Evolutionary conservation across 2,888 invertebrate species (phyloP).

Genomic region (Epiblema foenella): DNA sequence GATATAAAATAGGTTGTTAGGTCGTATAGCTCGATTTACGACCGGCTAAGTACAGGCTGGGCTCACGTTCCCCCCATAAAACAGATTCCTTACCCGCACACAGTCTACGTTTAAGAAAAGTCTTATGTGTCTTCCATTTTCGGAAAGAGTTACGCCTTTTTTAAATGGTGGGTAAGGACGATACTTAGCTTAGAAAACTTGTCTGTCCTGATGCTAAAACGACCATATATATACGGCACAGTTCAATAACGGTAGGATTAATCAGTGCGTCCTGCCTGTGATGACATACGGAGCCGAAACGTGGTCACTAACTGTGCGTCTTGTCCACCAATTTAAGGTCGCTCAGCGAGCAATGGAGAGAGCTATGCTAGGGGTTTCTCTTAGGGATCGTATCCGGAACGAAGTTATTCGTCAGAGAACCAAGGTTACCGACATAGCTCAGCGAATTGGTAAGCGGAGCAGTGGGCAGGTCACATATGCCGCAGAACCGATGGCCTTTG

Average conservation of each 20-base stretch:
- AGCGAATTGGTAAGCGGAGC: no score
- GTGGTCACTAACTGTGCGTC: no score
- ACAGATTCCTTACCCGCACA: conserved; percentile 53
- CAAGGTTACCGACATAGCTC: no score
- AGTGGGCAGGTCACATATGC: no score
- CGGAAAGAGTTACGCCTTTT: not conserved
- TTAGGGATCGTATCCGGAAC: no score
- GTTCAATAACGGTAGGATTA: not conserved
- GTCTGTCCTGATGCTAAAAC: conserved; percentile 12
- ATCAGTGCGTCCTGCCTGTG: no score
- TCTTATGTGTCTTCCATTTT: not conserved
- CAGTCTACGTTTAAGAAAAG: not conserved
- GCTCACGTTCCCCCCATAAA: conserved; percentile 78
- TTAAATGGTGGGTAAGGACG: not conserved
- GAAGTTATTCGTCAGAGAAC: no score
- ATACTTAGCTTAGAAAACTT: conserved; percentile 31
- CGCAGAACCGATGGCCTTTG: no score
- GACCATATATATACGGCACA: not conserved
- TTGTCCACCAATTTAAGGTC: no score
- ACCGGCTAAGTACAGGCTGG: conserved; percentile 49
- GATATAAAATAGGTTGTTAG: conserved; percentile 43
- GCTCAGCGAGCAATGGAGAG: no score
- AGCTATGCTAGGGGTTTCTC: no score
- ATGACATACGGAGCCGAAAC: no score
- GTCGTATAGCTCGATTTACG: conserved; percentile 48